Evolutionary conservation across 2,113 vertebrate genomes (phyloP).

Genomic region (Laticauda colubrina): DNA sequence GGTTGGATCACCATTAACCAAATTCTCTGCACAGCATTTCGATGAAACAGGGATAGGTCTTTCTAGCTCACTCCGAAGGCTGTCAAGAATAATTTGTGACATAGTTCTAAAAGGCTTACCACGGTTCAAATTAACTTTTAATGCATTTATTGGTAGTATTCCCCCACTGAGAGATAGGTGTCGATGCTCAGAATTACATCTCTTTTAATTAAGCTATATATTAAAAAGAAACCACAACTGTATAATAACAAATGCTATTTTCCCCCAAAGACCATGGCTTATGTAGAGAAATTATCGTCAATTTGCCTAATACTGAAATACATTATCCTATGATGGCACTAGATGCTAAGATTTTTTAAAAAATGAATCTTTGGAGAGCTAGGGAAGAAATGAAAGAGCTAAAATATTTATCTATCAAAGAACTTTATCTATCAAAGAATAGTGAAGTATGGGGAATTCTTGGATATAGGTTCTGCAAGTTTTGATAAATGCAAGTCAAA

Average conservation of each 20-base stretch:
- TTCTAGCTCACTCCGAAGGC: neutral
- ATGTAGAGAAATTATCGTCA: conserved; percentile 22
- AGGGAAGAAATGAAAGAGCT: fast-evolving
- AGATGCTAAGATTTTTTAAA: neutral
- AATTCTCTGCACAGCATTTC: neutral
- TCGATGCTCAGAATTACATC: conserved; percentile 23
- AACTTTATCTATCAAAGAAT: neutral
- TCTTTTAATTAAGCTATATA: conserved; percentile 34
- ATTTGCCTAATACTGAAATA: conserved; percentile 13
- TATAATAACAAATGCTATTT: neutral
- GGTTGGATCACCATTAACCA: neutral
- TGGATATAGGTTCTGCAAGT: neutral
- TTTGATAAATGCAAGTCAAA: neutral
- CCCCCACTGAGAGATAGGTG: conserved; percentile 21
- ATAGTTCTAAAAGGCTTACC: conserved; percentile 19
- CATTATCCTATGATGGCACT: neutral
- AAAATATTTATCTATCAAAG: neutral
- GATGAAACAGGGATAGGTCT: neutral
- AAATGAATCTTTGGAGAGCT: neutral
- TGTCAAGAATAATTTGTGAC: neutral
- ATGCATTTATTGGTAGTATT: conserved; percentile 7
- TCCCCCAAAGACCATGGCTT: neutral
- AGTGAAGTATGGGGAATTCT: fast-evolving
- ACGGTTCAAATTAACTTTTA: conserved; percentile 34
- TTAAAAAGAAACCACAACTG: conserved; percentile 43